Evolutionary conservation across 2,888 invertebrate species (phyloP).

Genomic region (Drosophila lutescens): DNA sequence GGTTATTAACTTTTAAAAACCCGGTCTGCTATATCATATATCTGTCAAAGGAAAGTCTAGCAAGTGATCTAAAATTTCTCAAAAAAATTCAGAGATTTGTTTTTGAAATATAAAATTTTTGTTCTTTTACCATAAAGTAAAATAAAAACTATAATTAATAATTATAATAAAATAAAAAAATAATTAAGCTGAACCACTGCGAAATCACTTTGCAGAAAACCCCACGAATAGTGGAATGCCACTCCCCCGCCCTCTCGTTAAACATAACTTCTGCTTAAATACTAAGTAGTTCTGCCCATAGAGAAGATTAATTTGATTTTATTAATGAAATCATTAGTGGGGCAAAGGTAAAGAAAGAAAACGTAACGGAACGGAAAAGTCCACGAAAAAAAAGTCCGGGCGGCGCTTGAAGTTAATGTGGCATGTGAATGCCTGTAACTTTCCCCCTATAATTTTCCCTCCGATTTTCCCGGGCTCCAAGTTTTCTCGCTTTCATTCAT

Average conservation of each 20-base stretch:
- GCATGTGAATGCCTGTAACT: slow-evolving; percentile 27
- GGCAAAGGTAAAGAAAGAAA: slow-evolving; percentile 20
- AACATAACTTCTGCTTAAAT: slow-evolving; percentile 36
- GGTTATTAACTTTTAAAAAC: too few relatives aligned
- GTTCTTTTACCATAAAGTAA: too few relatives aligned
- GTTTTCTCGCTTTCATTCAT: slow-evolving; percentile 5
- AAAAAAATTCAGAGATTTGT: too few relatives aligned
- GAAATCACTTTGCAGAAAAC: neutral
- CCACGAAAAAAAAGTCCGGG: slow-evolving; percentile 1
- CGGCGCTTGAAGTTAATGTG: slow-evolving; percentile 20
- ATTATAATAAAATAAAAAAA: too few relatives aligned
- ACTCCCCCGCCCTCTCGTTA: slow-evolving; percentile 2
- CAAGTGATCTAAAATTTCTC: too few relatives aligned
- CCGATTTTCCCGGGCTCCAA: neutral
- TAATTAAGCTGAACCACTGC: neutral
- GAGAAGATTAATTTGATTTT: slow-evolving; percentile 47
- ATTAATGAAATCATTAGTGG: slow-evolving; percentile 48
- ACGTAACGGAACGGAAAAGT: slow-evolving; percentile 11
- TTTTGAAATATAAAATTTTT: too few relatives aligned
- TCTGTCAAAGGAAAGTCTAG: too few relatives aligned
- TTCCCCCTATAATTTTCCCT: slow-evolving; percentile 12
- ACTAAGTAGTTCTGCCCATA: slow-evolving; percentile 34
- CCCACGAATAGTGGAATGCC: neutral
- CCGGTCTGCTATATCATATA: too few relatives aligned
- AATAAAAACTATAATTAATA: too few relatives aligned